Evolutionary conservation across 1,140 invertebrate species (phyloP).

Genomic region (Maniola jurtina): DNA sequence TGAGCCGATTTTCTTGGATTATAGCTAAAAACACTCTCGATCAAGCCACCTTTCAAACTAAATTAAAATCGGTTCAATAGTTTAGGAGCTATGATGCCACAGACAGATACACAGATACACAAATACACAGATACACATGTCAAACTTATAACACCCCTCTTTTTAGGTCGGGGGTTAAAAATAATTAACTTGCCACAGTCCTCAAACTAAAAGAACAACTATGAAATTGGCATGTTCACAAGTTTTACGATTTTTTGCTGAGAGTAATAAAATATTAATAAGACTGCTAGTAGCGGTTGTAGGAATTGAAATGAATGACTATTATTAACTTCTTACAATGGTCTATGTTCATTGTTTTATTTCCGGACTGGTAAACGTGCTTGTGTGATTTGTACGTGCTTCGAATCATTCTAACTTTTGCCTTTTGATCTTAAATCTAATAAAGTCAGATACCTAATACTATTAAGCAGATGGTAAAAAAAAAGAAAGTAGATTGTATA

Average conservation of each 20-base stretch:
- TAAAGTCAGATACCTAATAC: too few species aligned
- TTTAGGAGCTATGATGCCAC: too few species aligned
- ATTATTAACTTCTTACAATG: conserved; percentile 24
- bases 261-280: conserved; percentile 7
- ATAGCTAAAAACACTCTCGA: too few species aligned
- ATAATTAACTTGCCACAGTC: not conserved
- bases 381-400: conserved; percentile 7
- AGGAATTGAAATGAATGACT: conserved; percentile 20
- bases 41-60: too few species aligned
- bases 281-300: conserved; percentile 8
- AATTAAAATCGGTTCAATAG: too few species aligned
- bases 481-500: too few species aligned
- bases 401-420: conserved; percentile 9
- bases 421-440: not conserved
- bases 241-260: conserved; percentile 8
- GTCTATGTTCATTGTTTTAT: conserved; percentile 18
- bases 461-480: too few species aligned
- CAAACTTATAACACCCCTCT: too few species aligned
- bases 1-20: too few species aligned
- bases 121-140: too few species aligned
- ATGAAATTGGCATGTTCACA: conserved; percentile 9
- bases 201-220: conserved; percentile 1
- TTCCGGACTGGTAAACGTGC: conserved; percentile 18
- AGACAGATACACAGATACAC: too few species aligned
- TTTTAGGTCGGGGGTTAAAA: too few species aligned